Evolutionary conservation across 2,113 vertebrate genomes (phyloP).

Genomic region (Pseudopodoces humilis): DNA sequence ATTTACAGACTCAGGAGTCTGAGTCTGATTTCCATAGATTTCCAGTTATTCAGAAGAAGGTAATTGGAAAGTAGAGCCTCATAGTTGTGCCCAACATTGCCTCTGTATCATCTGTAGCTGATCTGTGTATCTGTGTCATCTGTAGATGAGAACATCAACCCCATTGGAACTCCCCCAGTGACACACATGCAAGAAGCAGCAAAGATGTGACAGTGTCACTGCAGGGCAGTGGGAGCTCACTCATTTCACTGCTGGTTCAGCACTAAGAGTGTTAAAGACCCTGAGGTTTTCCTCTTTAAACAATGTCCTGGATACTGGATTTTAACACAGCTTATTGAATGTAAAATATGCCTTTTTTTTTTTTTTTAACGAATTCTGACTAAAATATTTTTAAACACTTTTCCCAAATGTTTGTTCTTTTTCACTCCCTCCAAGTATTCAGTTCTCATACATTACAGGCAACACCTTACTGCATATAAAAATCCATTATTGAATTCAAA

Average conservation of each 20-base stretch:
- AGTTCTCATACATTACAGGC: background rate
- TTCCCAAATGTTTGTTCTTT: background rate
- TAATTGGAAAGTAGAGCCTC: background rate
- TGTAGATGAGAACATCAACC: background rate
- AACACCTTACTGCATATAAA: background rate
- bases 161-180: background rate
- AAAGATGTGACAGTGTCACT: background rate
- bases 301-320: too few species aligned
- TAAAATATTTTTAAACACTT: background rate
- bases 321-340: background rate
- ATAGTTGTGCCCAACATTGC: background rate
- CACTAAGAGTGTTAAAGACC: background rate
- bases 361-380: background rate
- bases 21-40: background rate
- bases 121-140: background rate
- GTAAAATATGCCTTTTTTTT: background rate
- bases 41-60: background rate
- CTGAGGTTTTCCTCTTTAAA: background rate
- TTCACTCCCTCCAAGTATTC: background rate
- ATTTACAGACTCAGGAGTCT: background rate
- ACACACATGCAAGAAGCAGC: background rate
- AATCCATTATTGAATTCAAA: background rate
- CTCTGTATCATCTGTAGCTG: background rate
- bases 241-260: background rate
- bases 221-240: background rate